A percentile compares a stretch with the other conserved stretches of the same genome.
These are phyloP conservation scores for Melopsittacus undulatus DNA, from an alignment of 2,797 vertebrate genomes.

Conservation along the genomic window DNA sequence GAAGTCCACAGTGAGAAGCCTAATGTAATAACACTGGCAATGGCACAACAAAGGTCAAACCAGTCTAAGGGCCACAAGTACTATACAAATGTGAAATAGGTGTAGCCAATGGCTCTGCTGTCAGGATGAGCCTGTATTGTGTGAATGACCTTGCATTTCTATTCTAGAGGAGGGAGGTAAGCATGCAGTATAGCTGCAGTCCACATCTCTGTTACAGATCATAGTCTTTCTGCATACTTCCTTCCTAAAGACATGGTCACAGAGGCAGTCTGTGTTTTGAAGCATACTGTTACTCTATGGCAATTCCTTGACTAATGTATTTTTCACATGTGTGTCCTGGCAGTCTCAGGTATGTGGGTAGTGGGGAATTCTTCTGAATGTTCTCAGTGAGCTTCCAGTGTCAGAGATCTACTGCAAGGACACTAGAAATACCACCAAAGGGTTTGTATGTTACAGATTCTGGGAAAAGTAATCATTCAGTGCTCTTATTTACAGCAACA, in stretches of 20 bases:
- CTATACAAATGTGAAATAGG: background rate
- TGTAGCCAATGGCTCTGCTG: background rate
- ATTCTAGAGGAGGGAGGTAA: background rate
- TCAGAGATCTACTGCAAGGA: background rate
- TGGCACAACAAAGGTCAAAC: background rate
- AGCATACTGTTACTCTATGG: background rate
- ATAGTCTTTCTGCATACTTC: background rate
- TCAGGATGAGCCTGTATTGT: background rate
- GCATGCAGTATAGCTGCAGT: background rate
- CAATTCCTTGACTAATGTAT: background rate
- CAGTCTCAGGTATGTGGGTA: background rate
- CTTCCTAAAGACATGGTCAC: background rate
- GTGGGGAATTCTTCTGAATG: background rate
- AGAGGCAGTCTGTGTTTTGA: background rate
- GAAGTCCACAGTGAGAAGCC: background rate
- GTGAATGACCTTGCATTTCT: background rate
- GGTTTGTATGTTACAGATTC: background rate
- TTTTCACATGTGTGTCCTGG: background rate
- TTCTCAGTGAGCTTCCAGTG: background rate
- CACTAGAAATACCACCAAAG: background rate
- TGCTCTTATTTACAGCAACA: background rate
- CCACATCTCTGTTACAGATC: background rate
- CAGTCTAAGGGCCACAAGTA: background rate
- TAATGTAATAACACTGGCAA: background rate
- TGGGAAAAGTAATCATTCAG: background rate